Base-by-base conservation (phyloP, 2,888 invertebrate species). In the Elysia crispata region DNA sequence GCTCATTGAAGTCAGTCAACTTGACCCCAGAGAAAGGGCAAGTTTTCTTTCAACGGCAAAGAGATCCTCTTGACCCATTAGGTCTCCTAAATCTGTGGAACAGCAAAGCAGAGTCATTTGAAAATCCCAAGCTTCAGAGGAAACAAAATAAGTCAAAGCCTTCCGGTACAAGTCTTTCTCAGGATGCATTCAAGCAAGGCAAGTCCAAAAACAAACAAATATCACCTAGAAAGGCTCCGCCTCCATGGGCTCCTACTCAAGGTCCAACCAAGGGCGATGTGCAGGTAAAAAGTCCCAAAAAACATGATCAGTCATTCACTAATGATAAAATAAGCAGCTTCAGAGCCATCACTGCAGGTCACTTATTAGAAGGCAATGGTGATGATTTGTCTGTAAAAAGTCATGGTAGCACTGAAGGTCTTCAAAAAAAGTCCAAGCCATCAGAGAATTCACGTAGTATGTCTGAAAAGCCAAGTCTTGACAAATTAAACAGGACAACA, bases 51-150 rank as follows among this genome's bases (percentile, higher is more conserved):
- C 23, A 1, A 1, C 6, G 25, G 1, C 33, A 25, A n/a, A 70
- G 41, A 77, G 79, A 75, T 41, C 74, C 74, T 31, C n/a, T 18
- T 3, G 79, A 79, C 41, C 79, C 79, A 31, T n/a, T n/a, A 66
- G 67, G 73, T 23, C 20, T 78, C 11, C 25, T n/a, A 66, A 67
- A 78, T 23, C 20, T 78, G 11, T 77, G 70, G 20, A 30, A 60
- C n/a, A 28, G 18, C 18, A 1, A 5, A 1, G 31, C 28, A 0
- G 28, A 31, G 57, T 31, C 30, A 20, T 28, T 64, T 1, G 30
- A 60, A 0, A 62, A 72, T 23, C 64, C 73, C 1, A 78, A 73
- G 57, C 62, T 72, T 18, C 72, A 78, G 50, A 62, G 64, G 30
- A 15, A 31, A 8, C 25, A 25, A 25, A 3, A 60, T 6, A 60